A percentile compares a stretch with the other conserved stretches of the same genome.
phyloP scores from a whole-genome alignment of 2,113 vertebrate species.

The Plecotus auritus region DNA sequence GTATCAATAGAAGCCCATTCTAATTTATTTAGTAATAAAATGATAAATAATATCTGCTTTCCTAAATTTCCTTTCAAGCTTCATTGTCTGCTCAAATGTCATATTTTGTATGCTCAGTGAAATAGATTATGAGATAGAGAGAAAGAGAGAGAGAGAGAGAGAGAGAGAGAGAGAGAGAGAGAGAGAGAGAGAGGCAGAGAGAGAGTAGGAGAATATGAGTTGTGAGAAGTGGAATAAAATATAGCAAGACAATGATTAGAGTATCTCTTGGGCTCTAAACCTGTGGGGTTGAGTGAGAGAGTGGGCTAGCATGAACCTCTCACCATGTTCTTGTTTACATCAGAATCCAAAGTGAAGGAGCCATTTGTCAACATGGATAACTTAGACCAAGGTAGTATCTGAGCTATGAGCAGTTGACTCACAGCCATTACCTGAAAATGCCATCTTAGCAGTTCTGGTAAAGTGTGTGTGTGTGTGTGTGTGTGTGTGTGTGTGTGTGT shows the following conservation, averaged over 20 bases:
- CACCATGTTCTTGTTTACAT: background rate
- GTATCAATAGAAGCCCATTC: background rate
- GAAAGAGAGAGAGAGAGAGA: too few species aligned
- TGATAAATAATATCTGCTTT: background rate
- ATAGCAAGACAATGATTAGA: background rate
- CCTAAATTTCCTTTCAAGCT: background rate
- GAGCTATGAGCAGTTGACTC: background rate
- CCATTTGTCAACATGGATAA: background rate
- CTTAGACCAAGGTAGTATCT: background rate
- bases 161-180: background rate
- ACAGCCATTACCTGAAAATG: background rate
- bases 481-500: background rate
- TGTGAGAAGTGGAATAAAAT: background rate
- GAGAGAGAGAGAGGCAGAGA: too few species aligned
- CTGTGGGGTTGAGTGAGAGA: background rate
- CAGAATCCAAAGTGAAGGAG: background rate
- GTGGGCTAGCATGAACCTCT: fast-evolving
- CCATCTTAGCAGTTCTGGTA: background rate
- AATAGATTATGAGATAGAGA: background rate
- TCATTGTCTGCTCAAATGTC: background rate
- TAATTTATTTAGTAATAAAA: background rate
- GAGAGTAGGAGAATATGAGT: background rate
- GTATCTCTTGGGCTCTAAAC: background rate
- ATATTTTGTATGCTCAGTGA: background rate
- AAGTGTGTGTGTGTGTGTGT: background rate